Evolutionary conservation across 2,113 vertebrate species (phyloP), one percentile per base, ranked within the genome.

Genomic region (Hypanus sabinus): DNA sequence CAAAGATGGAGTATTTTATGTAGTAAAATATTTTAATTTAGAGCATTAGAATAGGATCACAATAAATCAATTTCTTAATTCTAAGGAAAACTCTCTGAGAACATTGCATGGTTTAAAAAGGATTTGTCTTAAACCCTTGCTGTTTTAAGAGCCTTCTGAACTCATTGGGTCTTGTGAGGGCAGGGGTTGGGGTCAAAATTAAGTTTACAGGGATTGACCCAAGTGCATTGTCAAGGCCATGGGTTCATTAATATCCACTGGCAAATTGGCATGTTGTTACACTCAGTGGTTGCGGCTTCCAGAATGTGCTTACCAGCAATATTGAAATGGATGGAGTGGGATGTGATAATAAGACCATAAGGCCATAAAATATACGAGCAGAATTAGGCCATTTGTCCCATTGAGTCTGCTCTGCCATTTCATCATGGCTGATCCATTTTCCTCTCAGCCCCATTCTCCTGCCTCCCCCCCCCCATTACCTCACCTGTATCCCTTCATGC

Each of bases 21-120:
- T 75, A 73, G 91, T 93, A 93, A 93, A 93, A 93, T 93, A 93
- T 93, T 93, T 93, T 93, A 93, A 93, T 93, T 93, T 73, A 93
- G 70, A 75, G 73, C 36, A 93, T 93, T 93, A 93, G 68, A 73
- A 93, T 73, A 55, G 91, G 91, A 75, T 73, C 4, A 70, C 46
- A 73, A 73, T 93, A 93, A 93, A 93, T 93, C 91, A 93, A 93
- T 93, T 73, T 93, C n/a, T 55, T 93, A 73, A 93, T 93, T 75
- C 68, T 93, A 93, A 90, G 73, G 91, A 71, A 93, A 93, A 73
- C 68, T 73, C 36, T 24, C 8, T 36, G 46, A 75, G 70, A 71
- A 93, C 46, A 73, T 93, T 73, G 70, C n/a, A 73, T 16, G 91
- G 91, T 70, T 93, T 75, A 38, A 73, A 75, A 93, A 70, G 24